Evolutionary conservation across 2,888 invertebrate species (phyloP), one percentile per base, ranked within the genome.

Genomic region (Plagodis pulveraria): DNA sequence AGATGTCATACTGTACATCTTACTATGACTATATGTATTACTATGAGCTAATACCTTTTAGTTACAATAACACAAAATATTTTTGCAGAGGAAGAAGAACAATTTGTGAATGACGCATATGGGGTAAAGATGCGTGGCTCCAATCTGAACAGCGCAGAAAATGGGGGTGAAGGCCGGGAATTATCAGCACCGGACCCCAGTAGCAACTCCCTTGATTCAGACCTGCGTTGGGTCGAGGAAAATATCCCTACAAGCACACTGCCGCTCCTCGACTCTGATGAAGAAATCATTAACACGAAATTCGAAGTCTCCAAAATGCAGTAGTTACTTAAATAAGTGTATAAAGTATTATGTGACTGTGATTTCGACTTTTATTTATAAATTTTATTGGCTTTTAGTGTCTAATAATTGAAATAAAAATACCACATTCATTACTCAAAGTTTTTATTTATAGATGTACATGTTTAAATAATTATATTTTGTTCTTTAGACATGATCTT

Each of bases 291-390:
- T 74, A 96, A 95, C 73, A 96, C 97, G 2, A 96, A 96, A 86
- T 97, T 97, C 84, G 97, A 97, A 91, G 96, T 97, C 67, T 97
- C 96, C 52, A 97, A 97, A 91, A 97, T 97, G 97, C 97, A 97
- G 93, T 97, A 86, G 80, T 62, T 72, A 76, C 76, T 78, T 83
- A 81, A 79, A 71, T 69, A 61, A 67, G 63, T 80, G 73, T 80
- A 81, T 76, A 76, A 77, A 79, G 76, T 81, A 77, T 80, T 76
- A 75, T 70, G 69, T 71, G 66, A 69, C 68, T 76, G 74, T 77
- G 67, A 69, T 71, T 63, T 63, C 65, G 63, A 66, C 66, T 77
- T 77, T 76, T 69, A 70, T 71, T 72, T 69, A 65, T 59, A 33
- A 58, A 54, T 54, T 38, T 63, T 38, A 47, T 11, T 63, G 56